phyloP scores from a whole-genome alignment of 2,113 vertebrate genomes.

The Protobothrops mucrosquamatus region DNA sequence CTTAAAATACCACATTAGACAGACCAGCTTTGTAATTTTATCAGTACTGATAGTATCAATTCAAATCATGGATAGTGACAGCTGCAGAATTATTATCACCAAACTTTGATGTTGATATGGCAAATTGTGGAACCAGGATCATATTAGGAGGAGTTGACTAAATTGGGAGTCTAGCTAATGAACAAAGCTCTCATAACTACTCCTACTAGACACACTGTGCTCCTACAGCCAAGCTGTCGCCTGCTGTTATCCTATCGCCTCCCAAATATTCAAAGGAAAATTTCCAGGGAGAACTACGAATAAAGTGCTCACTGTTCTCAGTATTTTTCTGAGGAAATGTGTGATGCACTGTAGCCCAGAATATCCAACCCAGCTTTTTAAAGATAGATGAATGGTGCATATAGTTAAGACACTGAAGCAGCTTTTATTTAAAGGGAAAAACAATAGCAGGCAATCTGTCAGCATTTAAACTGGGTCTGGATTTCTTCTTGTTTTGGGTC shows the following conservation, averaged over 20 bases:
- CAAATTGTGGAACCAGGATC: not conserved
- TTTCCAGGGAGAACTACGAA: not conserved
- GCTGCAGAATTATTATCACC: not conserved
- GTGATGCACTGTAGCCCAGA: not conserved
- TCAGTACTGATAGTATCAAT: not conserved
- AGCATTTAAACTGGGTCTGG: not conserved
- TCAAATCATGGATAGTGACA: not conserved
- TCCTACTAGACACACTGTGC: not conserved
- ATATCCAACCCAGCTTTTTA: not conserved
- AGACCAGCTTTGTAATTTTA: not conserved
- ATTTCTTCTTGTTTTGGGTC: not conserved
- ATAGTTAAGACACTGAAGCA: not conserved
- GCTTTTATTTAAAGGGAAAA: not conserved
- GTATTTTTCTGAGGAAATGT: not conserved
- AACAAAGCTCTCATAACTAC: not conserved
- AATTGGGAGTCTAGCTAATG: not conserved
- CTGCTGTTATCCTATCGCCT: not conserved
- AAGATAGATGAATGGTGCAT: not conserved
- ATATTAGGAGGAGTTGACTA: not conserved
- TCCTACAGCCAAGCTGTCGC: not conserved
- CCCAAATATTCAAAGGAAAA: not conserved
- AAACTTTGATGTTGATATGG: not conserved
- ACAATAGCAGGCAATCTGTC: not conserved
- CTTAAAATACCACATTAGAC: not conserved
- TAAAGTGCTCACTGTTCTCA: not conserved